These are phyloP conservation scores for Chymomyza procnemis DNA, from an alignment of 2,888 invertebrate genomes.

Conservation along the genomic window DNA sequence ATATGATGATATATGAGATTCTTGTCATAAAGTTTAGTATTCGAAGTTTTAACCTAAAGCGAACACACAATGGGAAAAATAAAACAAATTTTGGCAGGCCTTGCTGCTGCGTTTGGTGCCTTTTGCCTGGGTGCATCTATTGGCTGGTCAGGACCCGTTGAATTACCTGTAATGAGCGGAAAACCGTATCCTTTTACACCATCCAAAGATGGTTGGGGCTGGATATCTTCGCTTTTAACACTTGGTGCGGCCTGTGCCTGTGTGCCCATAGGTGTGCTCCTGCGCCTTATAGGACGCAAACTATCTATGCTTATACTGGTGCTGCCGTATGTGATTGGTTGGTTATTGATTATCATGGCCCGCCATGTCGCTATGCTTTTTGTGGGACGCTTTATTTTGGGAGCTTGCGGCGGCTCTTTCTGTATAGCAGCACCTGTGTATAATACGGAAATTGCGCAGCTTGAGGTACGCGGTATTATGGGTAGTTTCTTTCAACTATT, in stretches of 20 bases:
- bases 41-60: too few relatives aligned
- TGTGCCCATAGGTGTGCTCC: conserved; percentile 83
- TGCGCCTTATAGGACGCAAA: conserved; percentile 84
- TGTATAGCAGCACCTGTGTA: conserved; percentile 90
- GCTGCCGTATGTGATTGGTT: conserved; percentile 85
- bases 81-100: conserved; percentile 7
- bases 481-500: conserved; percentile 92
- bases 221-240: conserved; percentile 84
- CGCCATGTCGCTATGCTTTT: conserved; percentile 80
- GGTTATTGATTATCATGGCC: conserved; percentile 85
- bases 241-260: conserved; percentile 85
- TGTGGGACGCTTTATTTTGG: conserved; percentile 65
- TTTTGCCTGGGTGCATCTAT: conserved; percentile 78
- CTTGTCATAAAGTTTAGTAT: too few relatives aligned
- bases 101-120: conserved; percentile 19
- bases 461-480: conserved; percentile 87
- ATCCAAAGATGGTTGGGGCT: conserved; percentile 80
- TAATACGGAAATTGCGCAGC: conserved; percentile 89
- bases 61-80: background rate
- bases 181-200: conserved; percentile 7
- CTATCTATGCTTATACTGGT: conserved; percentile 77
- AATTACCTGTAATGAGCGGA: conserved; percentile 25
- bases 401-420: conserved; percentile 82
- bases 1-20: too few relatives aligned
- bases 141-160: conserved; percentile 86